Evolutionary conservation across 2,888 invertebrate species (phyloP).

Genomic region (Dysmachus trigonus): DNA sequence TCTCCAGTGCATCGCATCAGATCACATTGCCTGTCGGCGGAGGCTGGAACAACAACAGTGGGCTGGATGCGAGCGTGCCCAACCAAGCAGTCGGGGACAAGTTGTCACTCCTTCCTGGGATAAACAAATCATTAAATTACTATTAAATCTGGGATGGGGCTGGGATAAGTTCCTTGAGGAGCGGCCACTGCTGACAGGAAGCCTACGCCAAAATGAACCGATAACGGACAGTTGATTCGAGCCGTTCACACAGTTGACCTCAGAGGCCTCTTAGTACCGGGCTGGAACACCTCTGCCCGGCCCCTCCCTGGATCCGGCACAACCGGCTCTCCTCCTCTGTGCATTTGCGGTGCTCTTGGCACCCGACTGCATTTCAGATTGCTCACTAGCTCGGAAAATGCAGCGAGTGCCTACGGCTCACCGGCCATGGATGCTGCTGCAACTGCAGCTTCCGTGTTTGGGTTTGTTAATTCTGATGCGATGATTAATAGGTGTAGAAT

Average conservation of each 20-base stretch:
- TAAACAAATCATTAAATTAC: constrained; percentile 39
- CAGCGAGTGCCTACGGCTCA: not conserved
- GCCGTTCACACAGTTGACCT: not conserved
- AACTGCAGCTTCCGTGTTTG: constrained; percentile 43
- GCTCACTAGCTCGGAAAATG: constrained; percentile 33
- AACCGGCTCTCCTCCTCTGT: not conserved
- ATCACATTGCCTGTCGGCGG: not conserved
- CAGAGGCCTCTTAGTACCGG: not conserved
- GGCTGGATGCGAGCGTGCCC: not conserved
- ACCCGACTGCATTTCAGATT: constrained; percentile 16
- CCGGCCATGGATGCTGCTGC: constrained; percentile 14
- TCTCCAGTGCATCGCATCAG: not conserved
- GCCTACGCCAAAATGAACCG: constrained; percentile 23
- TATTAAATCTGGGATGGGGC: not conserved
- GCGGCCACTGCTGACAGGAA: not conserved
- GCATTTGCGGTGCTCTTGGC: constrained; percentile 10
- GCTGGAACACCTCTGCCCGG: not conserved
- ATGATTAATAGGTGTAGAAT: constrained; percentile 41
- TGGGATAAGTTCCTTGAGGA: not conserved
- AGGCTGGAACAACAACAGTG: not conserved
- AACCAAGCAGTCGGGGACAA: not conserved
- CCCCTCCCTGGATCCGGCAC: not conserved
- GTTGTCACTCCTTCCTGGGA: not conserved
- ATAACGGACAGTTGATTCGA: not conserved
- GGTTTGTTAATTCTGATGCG: constrained; percentile 44